Evolutionary conservation across 2,888 invertebrate species (phyloP), one percentile per base, ranked within the genome.

Genomic region (Lomographa bimaculata): DNA sequence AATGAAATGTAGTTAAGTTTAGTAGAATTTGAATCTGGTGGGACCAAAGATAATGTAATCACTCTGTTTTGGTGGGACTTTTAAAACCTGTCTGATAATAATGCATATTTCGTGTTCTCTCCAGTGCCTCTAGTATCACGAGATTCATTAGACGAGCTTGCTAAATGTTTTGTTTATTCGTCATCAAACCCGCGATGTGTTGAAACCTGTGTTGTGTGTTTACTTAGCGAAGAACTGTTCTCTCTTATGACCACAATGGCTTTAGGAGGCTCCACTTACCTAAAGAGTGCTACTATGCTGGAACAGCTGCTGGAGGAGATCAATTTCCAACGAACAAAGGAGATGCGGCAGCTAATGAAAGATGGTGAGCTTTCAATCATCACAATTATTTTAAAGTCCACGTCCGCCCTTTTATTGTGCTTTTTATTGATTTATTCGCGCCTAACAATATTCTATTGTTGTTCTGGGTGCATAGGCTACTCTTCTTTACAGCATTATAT

Each of bases 241-340:
- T 42, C n/a, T 20, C 17, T 42, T 14, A 35, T 1, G 16, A 25
- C 1, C 18, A 78, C 87, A 50, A 67, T 85, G 53, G 79, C 81
- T 54, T 64, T 89, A 46, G 83, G 87, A 42, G 80, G 81, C 23
- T 76, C 84, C 2, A 67, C 80, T 6, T 77, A 71, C 39, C 56
- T 85, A 48, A 79, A 78, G 53, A 77, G 71, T 42, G 92, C 94
- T 8, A 95, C 95, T 14, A 93, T 95, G 77, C 82, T 97, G 58
- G 96, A 97, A 71, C 96, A 96, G 68, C 89, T 97, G 38, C 86
- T 97, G 44, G 96, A 97, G 71, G 97, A 97, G 80, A 97, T 97
- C 55, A 96, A 96, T 81, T 97, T 97, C 66, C 97, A 97, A 78
- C 91, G 97, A 53, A 96, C 96, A 33, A 97, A 97, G 80, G 97